Percentiles rank a stretch among this genome's conserved stretches.
These are phyloP conservation scores for Spatula versicolor DNA, from an alignment of 2,797 vertebrate genomes.

Conservation along the genomic window DNA sequence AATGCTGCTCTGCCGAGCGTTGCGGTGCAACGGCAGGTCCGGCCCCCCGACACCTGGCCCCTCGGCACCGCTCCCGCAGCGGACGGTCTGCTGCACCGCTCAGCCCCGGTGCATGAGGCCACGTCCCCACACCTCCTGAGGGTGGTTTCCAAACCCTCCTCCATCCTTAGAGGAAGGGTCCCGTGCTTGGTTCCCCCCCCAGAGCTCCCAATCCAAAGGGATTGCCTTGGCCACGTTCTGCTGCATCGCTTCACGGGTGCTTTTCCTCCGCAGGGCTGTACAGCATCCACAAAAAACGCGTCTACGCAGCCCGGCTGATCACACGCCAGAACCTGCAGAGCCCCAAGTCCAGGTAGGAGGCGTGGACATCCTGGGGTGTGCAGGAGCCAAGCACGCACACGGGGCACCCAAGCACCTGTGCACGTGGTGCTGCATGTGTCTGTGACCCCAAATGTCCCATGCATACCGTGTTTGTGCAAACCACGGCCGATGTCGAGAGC, in stretches of 20 bases:
- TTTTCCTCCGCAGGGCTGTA: constrained; percentile 83
- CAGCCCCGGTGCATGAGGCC: not conserved
- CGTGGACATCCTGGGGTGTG: rapidly evolving
- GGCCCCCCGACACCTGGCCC: constrained; percentile 25
- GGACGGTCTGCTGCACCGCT: not conserved
- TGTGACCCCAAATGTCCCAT: rapidly evolving
- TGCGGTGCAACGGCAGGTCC: not conserved
- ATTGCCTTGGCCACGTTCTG: not conserved
- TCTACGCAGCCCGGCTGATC: constrained; percentile 90
- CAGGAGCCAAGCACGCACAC: rapidly evolving
- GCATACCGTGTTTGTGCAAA: not conserved
- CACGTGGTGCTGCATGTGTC: rapidly evolving
- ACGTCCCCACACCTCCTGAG: rapidly evolving
- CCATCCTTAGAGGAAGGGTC: rapidly evolving
- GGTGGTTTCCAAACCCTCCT: not conserved
- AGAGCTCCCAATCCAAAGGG: not conserved
- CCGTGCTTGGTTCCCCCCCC: rapidly evolving
- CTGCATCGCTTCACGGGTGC: not conserved
- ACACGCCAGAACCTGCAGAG: constrained; percentile 93
- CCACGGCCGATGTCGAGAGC: not conserved
- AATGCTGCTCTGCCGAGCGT: not conserved
- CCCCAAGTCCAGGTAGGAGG: constrained; percentile 90
- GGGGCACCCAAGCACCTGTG: not conserved
- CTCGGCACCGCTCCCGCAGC: constrained; percentile 43
- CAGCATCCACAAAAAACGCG: constrained; percentile 92